A percentile compares a stretch with the other conserved stretches of the same genome.
Evolutionary conservation across 2,113 vertebrate genomes (phyloP).

Genomic region (Pipa parva): DNA sequence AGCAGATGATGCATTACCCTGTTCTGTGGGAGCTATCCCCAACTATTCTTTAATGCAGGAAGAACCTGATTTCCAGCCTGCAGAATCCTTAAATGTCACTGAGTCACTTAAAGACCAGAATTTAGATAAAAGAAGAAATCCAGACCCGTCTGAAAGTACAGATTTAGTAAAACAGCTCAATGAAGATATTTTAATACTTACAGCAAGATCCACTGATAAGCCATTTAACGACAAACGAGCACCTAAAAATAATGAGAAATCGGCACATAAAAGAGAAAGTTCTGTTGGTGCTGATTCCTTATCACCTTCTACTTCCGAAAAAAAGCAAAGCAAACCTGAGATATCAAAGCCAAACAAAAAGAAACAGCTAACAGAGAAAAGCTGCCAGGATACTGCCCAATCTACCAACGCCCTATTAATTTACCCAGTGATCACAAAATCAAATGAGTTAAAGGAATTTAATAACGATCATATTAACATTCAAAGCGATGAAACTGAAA

Average conservation of each 20-base stretch:
- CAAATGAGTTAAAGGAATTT: not conserved
- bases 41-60: not conserved
- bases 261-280: not conserved
- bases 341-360: not conserved
- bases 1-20: not conserved
- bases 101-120: not conserved
- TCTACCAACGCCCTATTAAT: too few relatives aligned
- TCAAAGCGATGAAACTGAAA: not conserved
- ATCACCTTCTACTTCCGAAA: too few relatives aligned
- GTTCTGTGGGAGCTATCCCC: not conserved
- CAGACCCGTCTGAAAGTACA: not conserved
- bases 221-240: not conserved
- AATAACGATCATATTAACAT: not conserved
- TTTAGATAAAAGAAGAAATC: not conserved
- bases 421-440: too few relatives aligned
- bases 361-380: not conserved
- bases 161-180: not conserved
- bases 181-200: conserved; percentile 14
- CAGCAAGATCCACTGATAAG: not conserved
- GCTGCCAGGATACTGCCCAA: not conserved
- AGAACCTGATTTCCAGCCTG: not conserved
- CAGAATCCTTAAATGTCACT: not conserved
- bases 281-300: too few relatives aligned
- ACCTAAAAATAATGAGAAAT: not conserved
- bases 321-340: too few relatives aligned